Conservation (phyloP, 2,797 vertebrate genomes). For the Centroberyx gerrardi region DNA sequence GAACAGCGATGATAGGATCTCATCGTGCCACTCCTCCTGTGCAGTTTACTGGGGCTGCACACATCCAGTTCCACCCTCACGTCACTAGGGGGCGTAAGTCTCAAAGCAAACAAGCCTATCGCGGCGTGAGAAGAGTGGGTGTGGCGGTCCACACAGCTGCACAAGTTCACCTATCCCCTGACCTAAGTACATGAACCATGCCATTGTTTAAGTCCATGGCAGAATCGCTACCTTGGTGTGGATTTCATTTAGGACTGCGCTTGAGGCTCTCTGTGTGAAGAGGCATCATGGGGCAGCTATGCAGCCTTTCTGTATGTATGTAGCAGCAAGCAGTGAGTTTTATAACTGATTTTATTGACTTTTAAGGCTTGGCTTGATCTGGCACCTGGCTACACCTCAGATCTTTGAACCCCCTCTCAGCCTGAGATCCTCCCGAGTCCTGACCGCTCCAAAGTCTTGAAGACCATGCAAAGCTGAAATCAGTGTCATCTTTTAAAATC, state of each 20-base stretch:
- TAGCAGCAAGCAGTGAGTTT: slow-evolving; percentile 38
- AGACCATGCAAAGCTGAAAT: background rate
- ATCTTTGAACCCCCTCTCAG: background rate
- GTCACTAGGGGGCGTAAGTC: slow-evolving; percentile 60
- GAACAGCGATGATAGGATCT: background rate
- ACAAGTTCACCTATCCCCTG: background rate
- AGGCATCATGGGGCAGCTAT: slow-evolving; percentile 7
- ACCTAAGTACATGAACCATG: slow-evolving; percentile 3
- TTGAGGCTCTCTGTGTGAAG: slow-evolving; percentile 36
- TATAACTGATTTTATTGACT: slow-evolving; percentile 38
- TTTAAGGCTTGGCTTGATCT: slow-evolving; percentile 22
- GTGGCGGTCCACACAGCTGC: background rate
- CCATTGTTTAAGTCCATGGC: slow-evolving; percentile 21
- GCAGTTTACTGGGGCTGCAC: slow-evolving; percentile 6
- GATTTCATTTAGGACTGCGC: slow-evolving; percentile 9
- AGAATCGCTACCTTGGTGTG: background rate
- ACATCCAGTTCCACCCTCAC: background rate
- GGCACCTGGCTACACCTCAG: background rate
- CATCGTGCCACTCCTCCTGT: slow-evolving; percentile 16
- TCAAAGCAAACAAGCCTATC: slow-evolving; percentile 21
- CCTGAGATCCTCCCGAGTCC: slow-evolving; percentile 5
- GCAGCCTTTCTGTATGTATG: background rate
- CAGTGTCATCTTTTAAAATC: background rate
- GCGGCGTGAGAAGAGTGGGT: background rate
- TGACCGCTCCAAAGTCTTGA: slow-evolving; percentile 23